These are phyloP conservation scores for Pectinophora gossypiella DNA, from an alignment of 1,140 invertebrate species.

Conservation along the genomic window DNA sequence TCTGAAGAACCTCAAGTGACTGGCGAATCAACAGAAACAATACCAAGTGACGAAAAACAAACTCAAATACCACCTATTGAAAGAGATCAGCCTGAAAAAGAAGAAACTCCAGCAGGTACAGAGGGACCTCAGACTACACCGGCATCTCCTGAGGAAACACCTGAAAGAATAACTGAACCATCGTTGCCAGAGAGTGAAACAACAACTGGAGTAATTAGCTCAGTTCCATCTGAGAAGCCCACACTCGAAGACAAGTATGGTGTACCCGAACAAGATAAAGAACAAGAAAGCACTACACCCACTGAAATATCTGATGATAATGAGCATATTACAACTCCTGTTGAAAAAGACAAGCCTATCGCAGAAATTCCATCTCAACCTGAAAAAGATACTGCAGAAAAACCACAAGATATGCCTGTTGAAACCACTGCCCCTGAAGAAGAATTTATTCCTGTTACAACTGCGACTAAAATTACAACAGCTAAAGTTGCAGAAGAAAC, in stretches of 20 bases:
- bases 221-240: too few relatives aligned
- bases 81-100: slow-evolving; percentile 8
- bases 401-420: not conserved
- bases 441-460: slow-evolving; percentile 27
- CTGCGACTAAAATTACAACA: slow-evolving; percentile 38
- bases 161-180: slow-evolving; percentile 7
- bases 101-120: slow-evolving; percentile 7
- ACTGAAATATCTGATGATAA: not conserved
- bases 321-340: slow-evolving; percentile 4
- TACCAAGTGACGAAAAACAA: not conserved
- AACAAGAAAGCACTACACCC: slow-evolving; percentile 5
- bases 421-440: slow-evolving; percentile 34
- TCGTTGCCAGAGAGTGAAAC: too few relatives aligned
- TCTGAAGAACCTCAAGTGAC: not conserved
- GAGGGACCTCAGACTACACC: slow-evolving; percentile 18
- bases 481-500: slow-evolving; percentile 28
- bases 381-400: slow-evolving; percentile 13
- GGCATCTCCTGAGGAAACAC: slow-evolving; percentile 10
- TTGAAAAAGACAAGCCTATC: slow-evolving; percentile 1
- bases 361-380: slow-evolving; percentile 14
- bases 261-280: not conserved
- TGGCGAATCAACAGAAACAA: not conserved
- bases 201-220: too few relatives aligned
- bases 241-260: not conserved
- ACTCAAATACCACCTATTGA: slow-evolving; percentile 10